Evolutionary conservation across 2,797 vertebrate species (phyloP), one percentile per base, ranked within the genome.

Genomic region (Bufotes viridis): DNA sequence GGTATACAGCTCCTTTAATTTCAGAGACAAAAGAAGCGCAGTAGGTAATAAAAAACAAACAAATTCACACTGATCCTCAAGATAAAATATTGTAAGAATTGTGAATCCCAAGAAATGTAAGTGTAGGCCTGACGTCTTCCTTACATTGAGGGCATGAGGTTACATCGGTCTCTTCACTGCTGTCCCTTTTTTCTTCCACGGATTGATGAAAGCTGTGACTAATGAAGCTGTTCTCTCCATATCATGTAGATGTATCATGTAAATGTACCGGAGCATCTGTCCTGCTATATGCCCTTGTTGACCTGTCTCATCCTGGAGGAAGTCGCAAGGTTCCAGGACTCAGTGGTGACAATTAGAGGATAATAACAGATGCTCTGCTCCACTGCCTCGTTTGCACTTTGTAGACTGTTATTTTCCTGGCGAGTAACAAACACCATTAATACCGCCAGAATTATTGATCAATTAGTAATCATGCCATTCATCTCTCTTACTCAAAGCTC

Each of bases 391-490:
- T 60, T 86, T 86, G 84, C 84, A 89, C 24, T 86, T 86, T 82
- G 84, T 82, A 82, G 79, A 55, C 84, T 70, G 58, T 20, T 89
- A 61, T 86, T 89, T 82, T 89, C 70, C 60, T 69, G 72, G 70
- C 76, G 58, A 63, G 82, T 79, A 78, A 63, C 53, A 88, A 78
- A 67, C 60, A 55, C 57, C 70, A 86, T 85, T 89, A 86, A 86
- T 86, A 86, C 69, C 74, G 84, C 84, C 74, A 49, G 81, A 49
- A 70, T 85, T 89, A 89, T 89, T 61, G 88, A 89, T 89, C 84
- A 78, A 89, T 89, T 89, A 86, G 88, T 86, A 89, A 86, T 70
- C 26, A 26, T 67, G 83, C 78, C 88, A 89, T 89, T 86, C 69
- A 78, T 89, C 88, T 82, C 79, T 13, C 51, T 76, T 81, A 82